A percentile compares a stretch with the other conserved stretches of the same genome.
Conservation (phyloP, 2,888 invertebrate species). For the Eupithecia pulchellata region DNA sequence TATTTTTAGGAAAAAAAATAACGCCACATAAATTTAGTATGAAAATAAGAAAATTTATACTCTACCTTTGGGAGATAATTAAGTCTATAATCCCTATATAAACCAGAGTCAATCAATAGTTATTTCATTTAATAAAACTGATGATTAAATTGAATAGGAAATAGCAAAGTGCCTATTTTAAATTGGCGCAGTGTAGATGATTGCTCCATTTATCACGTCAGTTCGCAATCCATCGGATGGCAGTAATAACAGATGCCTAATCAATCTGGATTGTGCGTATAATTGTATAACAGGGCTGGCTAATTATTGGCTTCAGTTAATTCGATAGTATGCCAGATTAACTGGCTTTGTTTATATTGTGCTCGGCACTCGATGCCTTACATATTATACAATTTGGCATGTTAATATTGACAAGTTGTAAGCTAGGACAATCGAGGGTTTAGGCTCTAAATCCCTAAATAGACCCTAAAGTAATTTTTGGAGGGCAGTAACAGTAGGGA, state of each 20-base stretch:
- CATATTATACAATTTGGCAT: background rate
- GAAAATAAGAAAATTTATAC: no score
- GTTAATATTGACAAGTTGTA: background rate
- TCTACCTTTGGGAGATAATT: no score
- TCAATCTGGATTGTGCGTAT: slow-evolving; percentile 27
- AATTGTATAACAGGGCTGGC: background rate
- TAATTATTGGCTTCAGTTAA: slow-evolving; percentile 10
- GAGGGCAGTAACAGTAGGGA: background rate
- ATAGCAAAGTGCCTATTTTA: background rate
- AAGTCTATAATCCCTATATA: no score
- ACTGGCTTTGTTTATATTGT: slow-evolving; percentile 3
- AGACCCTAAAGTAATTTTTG: background rate
- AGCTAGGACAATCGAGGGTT: background rate
- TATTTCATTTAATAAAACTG: background rate
- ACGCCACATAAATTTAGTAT: no score
- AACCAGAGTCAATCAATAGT: background rate
- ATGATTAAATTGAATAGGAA: background rate
- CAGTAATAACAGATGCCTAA: slow-evolving; percentile 33
- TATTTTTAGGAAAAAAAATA: no score
- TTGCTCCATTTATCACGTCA: slow-evolving; percentile 31
- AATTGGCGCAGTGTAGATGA: slow-evolving; percentile 8
- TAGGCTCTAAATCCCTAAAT: no score
- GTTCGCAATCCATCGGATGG: slow-evolving; percentile 25
- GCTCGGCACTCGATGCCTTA: background rate
- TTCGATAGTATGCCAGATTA: slow-evolving; percentile 5